Evolutionary conservation across 2,888 invertebrate species (phyloP).

Genomic region (Tolmerus cingulatus): DNA sequence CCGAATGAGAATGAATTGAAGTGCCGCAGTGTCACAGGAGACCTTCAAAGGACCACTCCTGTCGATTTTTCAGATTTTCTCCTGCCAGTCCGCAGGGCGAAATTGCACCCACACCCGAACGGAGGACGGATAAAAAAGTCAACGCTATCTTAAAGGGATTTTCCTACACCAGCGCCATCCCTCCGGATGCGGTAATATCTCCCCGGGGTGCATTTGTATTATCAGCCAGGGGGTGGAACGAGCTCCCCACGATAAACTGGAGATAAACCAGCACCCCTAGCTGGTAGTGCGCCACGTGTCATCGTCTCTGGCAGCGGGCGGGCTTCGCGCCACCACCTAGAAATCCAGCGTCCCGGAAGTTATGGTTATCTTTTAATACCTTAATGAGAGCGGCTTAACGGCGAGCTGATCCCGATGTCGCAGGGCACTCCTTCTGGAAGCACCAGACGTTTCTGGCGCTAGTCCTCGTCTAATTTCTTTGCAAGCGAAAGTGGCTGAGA

Average conservation of each 20-base stretch:
- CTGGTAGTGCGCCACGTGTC: slow-evolving; percentile 11
- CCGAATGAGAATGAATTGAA: slow-evolving; percentile 30
- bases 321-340: neutral
- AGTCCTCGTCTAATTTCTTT: slow-evolving; percentile 29
- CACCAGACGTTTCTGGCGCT: slow-evolving; percentile 21
- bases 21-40: slow-evolving; percentile 1
- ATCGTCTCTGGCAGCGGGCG: neutral
- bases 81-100: neutral
- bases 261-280: slow-evolving; percentile 18
- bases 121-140: neutral
- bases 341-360: slow-evolving; percentile 47
- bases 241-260: slow-evolving; percentile 13
- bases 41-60: slow-evolving; percentile 11
- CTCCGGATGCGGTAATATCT: slow-evolving; percentile 25
- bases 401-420: neutral
- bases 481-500: slow-evolving; percentile 43
- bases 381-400: slow-evolving; percentile 49
- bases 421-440: neutral
- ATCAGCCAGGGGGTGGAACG: neutral
- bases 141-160: slow-evolving; percentile 18
- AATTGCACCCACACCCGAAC: neutral
- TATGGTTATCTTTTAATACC: slow-evolving; percentile 52
- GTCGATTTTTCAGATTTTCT: slow-evolving; percentile 27
- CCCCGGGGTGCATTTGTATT: slow-evolving; percentile 30
- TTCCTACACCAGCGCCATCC: neutral